Evolutionary conservation across 2,113 vertebrate species (phyloP).

Genomic region (Nyctereutes procyonoides): DNA sequence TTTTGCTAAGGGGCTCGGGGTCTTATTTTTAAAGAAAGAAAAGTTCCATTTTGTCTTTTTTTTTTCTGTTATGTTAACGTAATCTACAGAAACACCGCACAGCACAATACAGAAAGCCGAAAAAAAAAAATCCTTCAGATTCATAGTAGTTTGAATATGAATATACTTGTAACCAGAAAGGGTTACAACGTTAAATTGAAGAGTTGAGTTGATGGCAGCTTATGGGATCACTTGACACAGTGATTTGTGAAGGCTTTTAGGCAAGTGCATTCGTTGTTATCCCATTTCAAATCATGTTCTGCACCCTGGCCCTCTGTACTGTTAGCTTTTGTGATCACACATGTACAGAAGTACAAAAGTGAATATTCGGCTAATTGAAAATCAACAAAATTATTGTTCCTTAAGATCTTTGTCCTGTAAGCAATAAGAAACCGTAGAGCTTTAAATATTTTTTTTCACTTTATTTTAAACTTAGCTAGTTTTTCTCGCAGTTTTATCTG

Average conservation of each 20-base stretch:
- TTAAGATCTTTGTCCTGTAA: neutral
- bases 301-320: neutral
- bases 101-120: neutral
- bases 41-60: fast-evolving
- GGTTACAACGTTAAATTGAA: neutral
- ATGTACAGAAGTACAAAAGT: neutral
- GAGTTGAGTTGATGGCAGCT: neutral
- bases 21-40: neutral
- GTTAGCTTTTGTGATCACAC: neutral
- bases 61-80: conserved; percentile 22
- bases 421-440: neutral
- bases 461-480: neutral
- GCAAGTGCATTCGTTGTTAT: neutral
- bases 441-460: neutral
- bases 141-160: neutral
- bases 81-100: conserved; percentile 30
- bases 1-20: neutral
- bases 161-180: conserved; percentile 25
- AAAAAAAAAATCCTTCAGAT: neutral
- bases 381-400: neutral
- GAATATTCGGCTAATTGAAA: neutral
- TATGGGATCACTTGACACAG: neutral
- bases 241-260: neutral
- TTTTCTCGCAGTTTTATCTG: neutral
- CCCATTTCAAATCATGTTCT: neutral